Evolutionary conservation across 2,113 vertebrate genomes (phyloP), one percentile per base, ranked within the genome.

Genomic region (Rhipidura dahli): DNA sequence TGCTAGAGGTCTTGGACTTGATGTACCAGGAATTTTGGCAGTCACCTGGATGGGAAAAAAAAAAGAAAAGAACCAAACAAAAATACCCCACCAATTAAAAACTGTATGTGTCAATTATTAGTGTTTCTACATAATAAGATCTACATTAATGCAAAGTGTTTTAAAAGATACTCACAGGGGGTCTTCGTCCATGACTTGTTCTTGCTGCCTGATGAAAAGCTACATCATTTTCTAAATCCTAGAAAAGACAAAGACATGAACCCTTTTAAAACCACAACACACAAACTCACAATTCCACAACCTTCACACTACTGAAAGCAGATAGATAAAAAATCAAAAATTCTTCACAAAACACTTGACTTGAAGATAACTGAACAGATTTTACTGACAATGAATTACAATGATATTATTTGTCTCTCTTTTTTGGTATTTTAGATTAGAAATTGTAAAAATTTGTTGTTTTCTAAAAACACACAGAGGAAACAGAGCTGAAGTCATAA

Each of bases 151-250:
- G 37, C 30, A 33, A 84, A n/a, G 4, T 87, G 57, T 63, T 90
- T 93, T 49, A 60, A 77, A 56, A 85, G 60, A 63, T 66, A 98
- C 98, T 98, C 97, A 99, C 99, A 65, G 98, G 98, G 49, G 98
- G 99, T 97, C 99, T 98, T 98, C 99, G 98, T 93, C 99, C 99
- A 98, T 99, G 98, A 97, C 99, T 99, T 42, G 99, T 99, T 96
- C 97, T 98, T 47, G 99, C 98, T 68, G 99, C 99, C 96, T 99
- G 98, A 94, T 99, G 99, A 98, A 99, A 99, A 87, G 97, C 99
- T 40, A 84, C 89, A 95, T 99, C 99, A 96, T 99, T 99, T 90
- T 99, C 99, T 94, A 99, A 96, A 91, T 99, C 99, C 99, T 99
- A 94, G 94, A 84, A 90, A 53, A 79, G 78, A 86, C 40, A 80